Evolutionary conservation across 2,888 invertebrate species (phyloP).

Genomic region (Drosophila stalkeri): DNA sequence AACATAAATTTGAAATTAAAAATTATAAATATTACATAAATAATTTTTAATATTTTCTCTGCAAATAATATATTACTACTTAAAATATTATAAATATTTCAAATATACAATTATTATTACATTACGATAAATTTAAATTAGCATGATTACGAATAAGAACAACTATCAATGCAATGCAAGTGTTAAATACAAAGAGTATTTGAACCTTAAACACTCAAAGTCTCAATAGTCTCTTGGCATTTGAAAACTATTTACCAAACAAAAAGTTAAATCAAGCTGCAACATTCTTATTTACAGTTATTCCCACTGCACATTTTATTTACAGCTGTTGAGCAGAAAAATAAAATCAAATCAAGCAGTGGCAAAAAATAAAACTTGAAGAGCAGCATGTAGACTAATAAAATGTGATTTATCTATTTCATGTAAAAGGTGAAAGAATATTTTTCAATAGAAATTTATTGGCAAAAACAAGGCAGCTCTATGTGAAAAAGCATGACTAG

Average conservation of each 20-base stretch:
- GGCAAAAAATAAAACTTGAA: background rate
- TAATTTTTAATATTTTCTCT: no score
- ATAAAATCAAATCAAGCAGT: conserved; percentile 3
- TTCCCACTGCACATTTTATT: conserved; percentile 3
- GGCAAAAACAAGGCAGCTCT: background rate
- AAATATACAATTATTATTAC: no score
- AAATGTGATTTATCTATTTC: background rate
- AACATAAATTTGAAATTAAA: no score
- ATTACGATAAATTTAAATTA: no score
- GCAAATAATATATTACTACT: no score
- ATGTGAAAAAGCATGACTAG: background rate
- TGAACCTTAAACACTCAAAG: background rate
- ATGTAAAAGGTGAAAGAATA: background rate
- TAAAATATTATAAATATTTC: no score
- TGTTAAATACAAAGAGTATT: background rate
- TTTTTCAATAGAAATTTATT: conserved; percentile 6
- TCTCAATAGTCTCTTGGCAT: background rate
- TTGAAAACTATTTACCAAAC: background rate
- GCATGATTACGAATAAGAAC: no score
- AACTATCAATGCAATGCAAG: no score
- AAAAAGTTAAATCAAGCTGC: conserved; percentile 1
- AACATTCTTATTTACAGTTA: conserved; percentile 2
- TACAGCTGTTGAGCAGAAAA: background rate
- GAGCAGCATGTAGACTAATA: background rate
- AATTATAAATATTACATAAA: no score